Evolutionary conservation across 2,888 invertebrate genomes (phyloP), one percentile per base, ranked within the genome.

Genomic region (Plusia festucae): DNA sequence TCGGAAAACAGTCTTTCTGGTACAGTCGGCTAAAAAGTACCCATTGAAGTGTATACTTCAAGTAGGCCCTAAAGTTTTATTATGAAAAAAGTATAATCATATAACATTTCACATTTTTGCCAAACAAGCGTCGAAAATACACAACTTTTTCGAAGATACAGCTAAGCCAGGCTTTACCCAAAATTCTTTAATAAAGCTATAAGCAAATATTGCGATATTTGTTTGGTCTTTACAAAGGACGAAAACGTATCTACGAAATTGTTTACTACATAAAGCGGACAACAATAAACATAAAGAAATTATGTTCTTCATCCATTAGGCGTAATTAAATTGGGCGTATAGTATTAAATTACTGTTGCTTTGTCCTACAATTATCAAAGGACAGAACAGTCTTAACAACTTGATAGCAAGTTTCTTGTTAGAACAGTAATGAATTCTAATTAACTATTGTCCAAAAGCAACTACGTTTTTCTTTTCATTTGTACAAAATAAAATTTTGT

Each of bases 271-370:
- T 71, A 68, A 65, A 65, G 62, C 64, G 62, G 54, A 70, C 24
- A 79, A 65, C 59, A 59, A 64, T 59, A 49, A 55, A 62, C 51
- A 53, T 64, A 53, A 62, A 68, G 63, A 56, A 68, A 68, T 71
- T 72, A 79, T 68, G 76, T 18, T 65, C 27, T 66, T 64, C 66
- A 56, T 79, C 79, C 76, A 79, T 77, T 77, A 72, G 64, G 22
- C 18, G 57, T 79, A 79, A 76, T 79, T 79, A 72, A 53, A 75
- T 79, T 51, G 62, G 57, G 59, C 30, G 62, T 58, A 55, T 54
- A 54, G 49, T 64, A 68, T 72, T 65, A 68, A 72, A 66, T 79
- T 68, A 65, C 61, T 66, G 53, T 55, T 59, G 61, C 59, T 57
- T 76, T 40, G 40, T 11, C 62, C 30, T 49, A 16, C 66, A 72